Conservation (phyloP, 2,797 vertebrate genomes). For the Nyctibius grandis region DNA sequence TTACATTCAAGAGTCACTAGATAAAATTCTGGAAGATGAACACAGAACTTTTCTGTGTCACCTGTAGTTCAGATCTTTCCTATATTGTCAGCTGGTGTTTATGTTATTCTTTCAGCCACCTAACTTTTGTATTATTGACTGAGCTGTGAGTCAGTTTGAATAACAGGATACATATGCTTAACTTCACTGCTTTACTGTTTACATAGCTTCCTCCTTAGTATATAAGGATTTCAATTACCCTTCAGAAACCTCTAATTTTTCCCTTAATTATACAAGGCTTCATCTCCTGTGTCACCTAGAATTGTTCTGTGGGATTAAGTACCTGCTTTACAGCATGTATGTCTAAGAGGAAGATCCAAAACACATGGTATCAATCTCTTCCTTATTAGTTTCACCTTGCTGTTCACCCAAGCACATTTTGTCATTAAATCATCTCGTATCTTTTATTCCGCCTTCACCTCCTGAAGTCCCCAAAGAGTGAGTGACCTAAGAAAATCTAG, state of each 20-base stretch:
- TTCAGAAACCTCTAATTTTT: not conserved
- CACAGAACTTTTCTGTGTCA: no score
- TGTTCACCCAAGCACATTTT: not conserved
- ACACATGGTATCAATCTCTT: not conserved
- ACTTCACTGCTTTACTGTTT: not conserved
- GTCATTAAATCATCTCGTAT: not conserved
- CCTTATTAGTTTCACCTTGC: not conserved
- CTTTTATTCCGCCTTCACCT: not conserved
- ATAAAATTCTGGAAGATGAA: not conserved
- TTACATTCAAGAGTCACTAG: not conserved
- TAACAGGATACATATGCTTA: not conserved
- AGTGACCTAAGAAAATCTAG: not conserved
- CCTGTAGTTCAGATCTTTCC: not conserved
- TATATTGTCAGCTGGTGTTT: not conserved
- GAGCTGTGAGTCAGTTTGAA: not conserved
- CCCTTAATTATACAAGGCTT: not conserved
- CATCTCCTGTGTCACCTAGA: not conserved
- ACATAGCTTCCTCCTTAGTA: accelerated
- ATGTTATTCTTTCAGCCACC: not conserved
- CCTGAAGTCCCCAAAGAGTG: not conserved
- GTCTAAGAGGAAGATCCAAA: not conserved
- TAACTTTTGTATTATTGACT: not conserved
- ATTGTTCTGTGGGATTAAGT: not conserved
- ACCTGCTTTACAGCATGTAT: not conserved
- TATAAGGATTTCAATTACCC: not conserved